These are phyloP conservation scores for Meloidogyne exigua DNA, from an alignment of 1,140 invertebrate genomes.

Conservation along the genomic window DNA sequence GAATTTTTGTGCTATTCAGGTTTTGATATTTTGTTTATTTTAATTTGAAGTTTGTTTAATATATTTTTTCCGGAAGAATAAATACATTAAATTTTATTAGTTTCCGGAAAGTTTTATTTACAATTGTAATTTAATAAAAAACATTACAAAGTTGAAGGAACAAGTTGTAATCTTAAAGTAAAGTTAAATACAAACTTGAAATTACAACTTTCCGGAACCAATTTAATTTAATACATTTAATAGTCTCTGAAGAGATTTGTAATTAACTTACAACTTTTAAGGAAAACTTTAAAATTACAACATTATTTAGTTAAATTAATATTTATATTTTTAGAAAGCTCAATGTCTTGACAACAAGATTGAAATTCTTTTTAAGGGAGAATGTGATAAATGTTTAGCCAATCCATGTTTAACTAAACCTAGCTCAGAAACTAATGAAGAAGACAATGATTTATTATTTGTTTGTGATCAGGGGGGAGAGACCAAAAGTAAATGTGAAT, in stretches of 20 bases:
- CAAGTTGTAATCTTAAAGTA: no score
- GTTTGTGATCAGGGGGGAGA: slow-evolving; percentile 57
- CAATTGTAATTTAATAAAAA: no score
- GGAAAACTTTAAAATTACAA: no score
- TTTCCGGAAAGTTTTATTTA: neutral
- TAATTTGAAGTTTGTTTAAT: no score
- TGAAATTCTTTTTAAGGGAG: slow-evolving; percentile 57
- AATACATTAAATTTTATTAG: no score
- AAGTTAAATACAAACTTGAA: no score
- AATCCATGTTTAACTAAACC: slow-evolving; percentile 43
- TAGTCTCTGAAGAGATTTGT: no score
- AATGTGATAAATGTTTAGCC: slow-evolving; percentile 47
- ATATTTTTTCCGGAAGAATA: no score
- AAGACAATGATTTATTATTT: slow-evolving; percentile 50
- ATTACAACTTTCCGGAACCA: neutral
- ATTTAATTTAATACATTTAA: neutral
- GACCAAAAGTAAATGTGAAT: slow-evolving; percentile 55
- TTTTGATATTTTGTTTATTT: neutral
- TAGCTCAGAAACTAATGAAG: neutral
- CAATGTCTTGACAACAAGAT: slow-evolving; percentile 45
- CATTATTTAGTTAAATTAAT: no score
- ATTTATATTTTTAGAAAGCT: slow-evolving; percentile 42
- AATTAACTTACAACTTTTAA: no score
- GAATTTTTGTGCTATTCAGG: slow-evolving; percentile 37
- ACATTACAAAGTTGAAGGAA: no score